Conservation (phyloP, 2,797 vertebrate species). For the Lepus oiostolus region DNA sequence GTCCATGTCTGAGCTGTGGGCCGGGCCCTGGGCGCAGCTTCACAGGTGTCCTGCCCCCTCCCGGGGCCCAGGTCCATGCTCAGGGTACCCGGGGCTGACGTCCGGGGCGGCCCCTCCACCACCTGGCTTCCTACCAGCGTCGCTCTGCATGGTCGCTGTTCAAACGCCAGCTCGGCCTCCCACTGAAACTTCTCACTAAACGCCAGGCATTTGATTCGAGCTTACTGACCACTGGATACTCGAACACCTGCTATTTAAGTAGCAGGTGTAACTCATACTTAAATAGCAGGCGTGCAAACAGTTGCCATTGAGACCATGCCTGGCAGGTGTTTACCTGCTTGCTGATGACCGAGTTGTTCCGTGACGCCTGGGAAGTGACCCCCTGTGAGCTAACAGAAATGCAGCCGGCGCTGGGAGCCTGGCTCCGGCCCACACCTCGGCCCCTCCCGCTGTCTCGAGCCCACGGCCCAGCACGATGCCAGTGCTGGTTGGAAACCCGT, state of each 20-base stretch:
- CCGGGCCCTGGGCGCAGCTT: fast-evolving
- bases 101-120: neutral
- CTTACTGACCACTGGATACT: neutral
- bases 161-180: too few species aligned
- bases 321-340: too few species aligned
- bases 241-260: neutral
- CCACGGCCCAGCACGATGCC: neutral
- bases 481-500: neutral
- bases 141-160: neutral
- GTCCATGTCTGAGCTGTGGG: too few species aligned
- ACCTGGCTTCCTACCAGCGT: neutral
- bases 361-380: too few species aligned
- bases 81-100: too few species aligned
- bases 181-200: neutral
- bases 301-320: fast-evolving
- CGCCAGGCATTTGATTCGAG: neutral
- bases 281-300: neutral
- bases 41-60: neutral
- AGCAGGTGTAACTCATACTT: neutral
- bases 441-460: too few species aligned
- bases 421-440: too few species aligned
- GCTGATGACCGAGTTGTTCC: too few species aligned
- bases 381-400: too few species aligned
- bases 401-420: too few species aligned
- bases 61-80: neutral